These are phyloP conservation scores for Aleiodes testaceus DNA, from an alignment of 2,888 invertebrate species.

Conservation along the genomic window DNA sequence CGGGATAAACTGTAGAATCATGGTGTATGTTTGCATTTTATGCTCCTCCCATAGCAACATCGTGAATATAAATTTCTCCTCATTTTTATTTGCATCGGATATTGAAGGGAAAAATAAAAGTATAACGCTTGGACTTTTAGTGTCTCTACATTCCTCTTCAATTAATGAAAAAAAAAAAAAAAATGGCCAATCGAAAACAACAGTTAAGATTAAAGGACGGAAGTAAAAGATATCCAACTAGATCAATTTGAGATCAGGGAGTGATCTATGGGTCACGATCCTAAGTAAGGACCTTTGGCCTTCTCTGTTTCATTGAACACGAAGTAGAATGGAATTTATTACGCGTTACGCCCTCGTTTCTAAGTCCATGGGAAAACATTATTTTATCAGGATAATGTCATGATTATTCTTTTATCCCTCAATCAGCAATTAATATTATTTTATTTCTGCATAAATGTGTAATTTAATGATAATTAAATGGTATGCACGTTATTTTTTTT, in stretches of 20 bases:
- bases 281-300: constrained; percentile 37
- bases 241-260: constrained; percentile 56
- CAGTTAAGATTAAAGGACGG: constrained; percentile 13
- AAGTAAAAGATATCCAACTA: constrained; percentile 47
- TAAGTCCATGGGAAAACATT: constrained; percentile 16
- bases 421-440: background rate
- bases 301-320: constrained; percentile 15
- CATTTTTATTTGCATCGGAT: background rate
- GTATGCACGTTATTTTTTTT: too few relatives aligned
- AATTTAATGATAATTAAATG: constrained; percentile 7
- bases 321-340: constrained; percentile 16
- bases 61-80: background rate
- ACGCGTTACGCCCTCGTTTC: constrained; percentile 21
- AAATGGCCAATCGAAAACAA: background rate
- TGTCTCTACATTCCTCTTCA: constrained; percentile 21
- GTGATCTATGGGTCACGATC: constrained; percentile 64
- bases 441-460: background rate
- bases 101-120: constrained; percentile 4
- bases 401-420: background rate
- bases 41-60: constrained; percentile 21
- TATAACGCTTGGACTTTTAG: constrained; percentile 10
- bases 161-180: constrained; percentile 5
- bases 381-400: background rate
- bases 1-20: constrained; percentile 56
- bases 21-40: constrained; percentile 6